Evolutionary conservation across 2,888 invertebrate genomes (phyloP), one percentile per base, ranked within the genome.

Genomic region (Conus canariensis): DNA sequence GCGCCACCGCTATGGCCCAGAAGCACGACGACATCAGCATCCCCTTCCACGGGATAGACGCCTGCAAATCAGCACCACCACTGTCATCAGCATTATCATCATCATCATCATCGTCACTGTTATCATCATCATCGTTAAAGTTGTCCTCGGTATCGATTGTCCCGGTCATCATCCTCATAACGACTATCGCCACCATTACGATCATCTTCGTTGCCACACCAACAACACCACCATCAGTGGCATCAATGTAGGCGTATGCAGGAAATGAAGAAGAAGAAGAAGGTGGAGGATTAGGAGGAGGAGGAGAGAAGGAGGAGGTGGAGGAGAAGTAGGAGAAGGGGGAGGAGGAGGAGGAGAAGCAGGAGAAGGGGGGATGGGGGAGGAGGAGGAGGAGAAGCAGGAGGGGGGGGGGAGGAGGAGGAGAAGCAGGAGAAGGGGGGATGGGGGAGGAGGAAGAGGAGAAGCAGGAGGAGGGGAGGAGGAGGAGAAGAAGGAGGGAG

Each of bases 21-120:
- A 93, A 90, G 5, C 92, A 90, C 9, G 83, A 82, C 7, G 93
- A 92, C n/a, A 74, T 91, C 74, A 92, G 16, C 9, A 93, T 91
- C 45, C 80, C 64, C 56, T 8, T 16, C 92, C 92, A 93, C 0
- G 92, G 92, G 7, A 87, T 67, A 0, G 85, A 83, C 6, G 82
- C 82, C 82, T 83, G 82, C 10, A 58, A 19, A 89, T 82, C 83
- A 60, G 30, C 60, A 64, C 64, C 80, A 64, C 19, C 83, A 82
- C 19, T 83, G 82, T 64, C 88, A 82, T 45, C 82, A 64, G 45
- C 45, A 82, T 64, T 67, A 88, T 82, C 88, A 88, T 82, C 88
- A 83, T 30, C 83, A 58, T 19, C 82, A 60, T 19, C 82, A 82
- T 25, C 64, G 64, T 82, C 88, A 60, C 2, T 60, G 58, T 82